Conservation (phyloP, 2,797 vertebrate genomes). For the Yasuhikotakia modesta region DNA sequence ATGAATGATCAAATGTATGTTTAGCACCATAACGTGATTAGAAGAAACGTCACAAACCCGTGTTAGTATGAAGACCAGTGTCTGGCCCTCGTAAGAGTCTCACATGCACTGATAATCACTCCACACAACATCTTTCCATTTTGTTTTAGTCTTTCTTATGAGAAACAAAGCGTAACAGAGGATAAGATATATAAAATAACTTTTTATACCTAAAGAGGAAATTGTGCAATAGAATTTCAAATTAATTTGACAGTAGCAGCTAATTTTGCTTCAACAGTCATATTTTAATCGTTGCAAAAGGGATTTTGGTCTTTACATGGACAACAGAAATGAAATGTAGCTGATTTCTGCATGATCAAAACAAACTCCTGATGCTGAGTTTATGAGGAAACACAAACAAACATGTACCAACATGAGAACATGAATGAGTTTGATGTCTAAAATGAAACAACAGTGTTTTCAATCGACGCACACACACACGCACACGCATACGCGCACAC, state of each 20-base stretch:
- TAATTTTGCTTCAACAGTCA: conserved; percentile 69
- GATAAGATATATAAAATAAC: conserved; percentile 66
- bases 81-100: conserved; percentile 60
- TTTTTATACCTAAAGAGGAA: conserved; percentile 61
- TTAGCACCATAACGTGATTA: conserved; percentile 98
- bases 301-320: conserved; percentile 44
- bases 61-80: conserved; percentile 84
- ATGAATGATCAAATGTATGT: conserved; percentile 90
- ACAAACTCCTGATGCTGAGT: conserved; percentile 54
- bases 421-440: conserved; percentile 51
- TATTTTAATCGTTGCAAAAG: conserved; percentile 54
- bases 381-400: conserved; percentile 40
- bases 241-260: conserved; percentile 75
- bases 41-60: conserved; percentile 91
- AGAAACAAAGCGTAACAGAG: conserved; percentile 47
- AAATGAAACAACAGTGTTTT: conserved; percentile 26
- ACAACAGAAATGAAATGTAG: neutral
- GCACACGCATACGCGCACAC: no score
- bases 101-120: conserved; percentile 66
- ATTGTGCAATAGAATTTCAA: conserved; percentile 73
- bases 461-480: conserved; percentile 27
- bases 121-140: conserved; percentile 51
- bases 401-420: conserved; percentile 52
- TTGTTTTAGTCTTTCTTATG: conserved; percentile 31
- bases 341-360: conserved; percentile 42